These are phyloP conservation scores for Toxotes chatareus DNA, from an alignment of 2,113 vertebrate genomes.

Conservation along the genomic window DNA sequence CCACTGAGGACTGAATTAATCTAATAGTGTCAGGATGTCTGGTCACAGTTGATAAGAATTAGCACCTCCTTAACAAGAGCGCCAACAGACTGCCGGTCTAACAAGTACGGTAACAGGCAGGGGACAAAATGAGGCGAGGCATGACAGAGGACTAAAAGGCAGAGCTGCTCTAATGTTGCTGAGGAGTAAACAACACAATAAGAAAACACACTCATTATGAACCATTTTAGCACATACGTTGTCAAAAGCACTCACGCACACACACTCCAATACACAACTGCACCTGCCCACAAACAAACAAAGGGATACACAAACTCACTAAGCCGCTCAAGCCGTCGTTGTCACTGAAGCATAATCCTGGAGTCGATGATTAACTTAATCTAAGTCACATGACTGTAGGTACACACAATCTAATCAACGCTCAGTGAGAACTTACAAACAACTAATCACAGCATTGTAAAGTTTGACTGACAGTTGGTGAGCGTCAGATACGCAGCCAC, in stretches of 20 bases:
- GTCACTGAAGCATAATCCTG: slow-evolving; percentile 57
- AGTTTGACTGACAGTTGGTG: slow-evolving; percentile 4
- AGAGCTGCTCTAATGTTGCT: not conserved
- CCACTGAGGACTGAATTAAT: slow-evolving; percentile 47
- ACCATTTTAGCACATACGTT: not conserved
- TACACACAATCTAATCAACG: slow-evolving; percentile 46
- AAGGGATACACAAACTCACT: slow-evolving; percentile 31
- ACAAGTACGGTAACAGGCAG: slow-evolving; percentile 31
- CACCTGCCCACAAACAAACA: slow-evolving; percentile 22
- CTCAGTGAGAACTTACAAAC: not conserved
- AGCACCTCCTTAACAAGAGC: slow-evolving; percentile 56
- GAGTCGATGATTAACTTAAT: slow-evolving; percentile 63
- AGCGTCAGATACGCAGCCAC: not conserved
- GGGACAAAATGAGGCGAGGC: slow-evolving; percentile 13
- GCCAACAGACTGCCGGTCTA: not conserved
- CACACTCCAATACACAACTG: not conserved
- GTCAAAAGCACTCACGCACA: slow-evolving; percentile 5
- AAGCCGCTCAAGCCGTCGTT: slow-evolving; percentile 60
- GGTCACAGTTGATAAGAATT: slow-evolving; percentile 58
- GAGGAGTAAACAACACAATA: not conserved
- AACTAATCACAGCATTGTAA: slow-evolving; percentile 7
- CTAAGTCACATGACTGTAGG: slow-evolving; percentile 55
- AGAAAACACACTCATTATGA: not conserved
- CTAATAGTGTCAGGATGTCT: slow-evolving; percentile 45
- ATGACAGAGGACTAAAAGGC: not conserved